A percentile compares a stretch with the other conserved stretches of the same genome.
Evolutionary conservation across 2,113 vertebrate genomes (phyloP).

Genomic region (Anolis carolinensis): DNA sequence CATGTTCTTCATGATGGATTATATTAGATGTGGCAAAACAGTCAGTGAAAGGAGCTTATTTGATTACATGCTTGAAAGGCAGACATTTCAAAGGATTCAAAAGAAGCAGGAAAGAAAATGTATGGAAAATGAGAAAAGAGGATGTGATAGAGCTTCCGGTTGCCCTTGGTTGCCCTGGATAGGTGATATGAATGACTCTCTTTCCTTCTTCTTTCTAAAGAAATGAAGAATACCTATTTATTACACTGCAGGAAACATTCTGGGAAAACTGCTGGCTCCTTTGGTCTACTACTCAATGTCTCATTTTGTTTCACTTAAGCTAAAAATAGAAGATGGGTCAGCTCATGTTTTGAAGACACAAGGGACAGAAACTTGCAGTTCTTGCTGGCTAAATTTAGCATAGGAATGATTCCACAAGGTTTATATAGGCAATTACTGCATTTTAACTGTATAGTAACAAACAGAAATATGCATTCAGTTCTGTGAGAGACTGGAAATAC

Average conservation of each 20-base stretch:
- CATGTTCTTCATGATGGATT: neutral
- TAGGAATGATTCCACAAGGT: neutral
- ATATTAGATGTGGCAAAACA: neutral
- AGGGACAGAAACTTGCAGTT: constrained; percentile 14
- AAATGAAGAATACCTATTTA: constrained; percentile 54
- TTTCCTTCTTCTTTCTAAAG: constrained; percentile 30
- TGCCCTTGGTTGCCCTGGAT: neutral
- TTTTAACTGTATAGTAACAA: neutral
- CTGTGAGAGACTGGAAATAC: neutral
- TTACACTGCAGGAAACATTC: constrained; percentile 47
- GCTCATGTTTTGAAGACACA: constrained; percentile 40
- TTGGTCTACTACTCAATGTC: constrained; percentile 40
- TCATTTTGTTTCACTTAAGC: constrained; percentile 58
- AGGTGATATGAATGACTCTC: neutral
- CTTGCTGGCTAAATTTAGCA: constrained; percentile 35
- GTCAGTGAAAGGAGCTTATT: constrained; percentile 14
- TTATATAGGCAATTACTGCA: neutral
- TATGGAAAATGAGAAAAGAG: neutral
- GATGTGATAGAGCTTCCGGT: constrained; percentile 12
- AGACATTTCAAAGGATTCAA: constrained; percentile 10
- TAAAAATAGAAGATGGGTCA: constrained; percentile 63
- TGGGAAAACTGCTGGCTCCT: constrained; percentile 44
- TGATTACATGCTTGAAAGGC: constrained; percentile 8
- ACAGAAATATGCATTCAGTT: neutral
- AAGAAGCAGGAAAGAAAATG: neutral